phyloP scores from a whole-genome alignment of 1,140 invertebrate genomes.

The Manduca sexta region DNA sequence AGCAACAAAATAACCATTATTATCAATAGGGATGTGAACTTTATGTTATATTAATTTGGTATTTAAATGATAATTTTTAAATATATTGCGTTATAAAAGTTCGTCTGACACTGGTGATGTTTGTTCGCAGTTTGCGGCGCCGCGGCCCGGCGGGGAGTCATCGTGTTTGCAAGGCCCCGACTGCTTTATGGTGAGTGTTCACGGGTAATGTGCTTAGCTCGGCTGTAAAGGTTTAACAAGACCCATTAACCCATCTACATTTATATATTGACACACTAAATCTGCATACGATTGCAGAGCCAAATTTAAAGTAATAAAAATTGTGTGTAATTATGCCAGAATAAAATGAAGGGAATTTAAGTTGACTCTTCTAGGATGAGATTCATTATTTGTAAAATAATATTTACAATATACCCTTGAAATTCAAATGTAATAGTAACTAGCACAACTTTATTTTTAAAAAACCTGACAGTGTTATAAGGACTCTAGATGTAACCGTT shows the following conservation, averaged over 20 bases:
- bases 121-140: slow-evolving; percentile 74
- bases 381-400: no score
- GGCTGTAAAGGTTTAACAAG: slow-evolving; percentile 1
- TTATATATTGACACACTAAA: neutral
- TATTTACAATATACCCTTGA: no score
- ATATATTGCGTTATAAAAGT: neutral
- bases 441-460: no score
- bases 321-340: no score
- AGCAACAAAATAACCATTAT: slow-evolving; percentile 3
- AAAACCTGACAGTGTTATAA: no score
- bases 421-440: no score
- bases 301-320: no score
- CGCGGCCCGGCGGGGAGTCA: slow-evolving; percentile 74
- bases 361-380: no score
- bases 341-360: no score
- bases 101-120: slow-evolving; percentile 40
- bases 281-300: no score
- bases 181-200: slow-evolving; percentile 77
- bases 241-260: slow-evolving; percentile 2
- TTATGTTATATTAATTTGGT: slow-evolving; percentile 1
- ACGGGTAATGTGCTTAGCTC: neutral
- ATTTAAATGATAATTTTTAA: slow-evolving; percentile 4
- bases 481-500: no score
- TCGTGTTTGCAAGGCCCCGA: slow-evolving; percentile 78
- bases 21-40: slow-evolving; percentile 1